phyloP scores from a whole-genome alignment of 1,140 invertebrate genomes.

The Galleria mellonella region DNA sequence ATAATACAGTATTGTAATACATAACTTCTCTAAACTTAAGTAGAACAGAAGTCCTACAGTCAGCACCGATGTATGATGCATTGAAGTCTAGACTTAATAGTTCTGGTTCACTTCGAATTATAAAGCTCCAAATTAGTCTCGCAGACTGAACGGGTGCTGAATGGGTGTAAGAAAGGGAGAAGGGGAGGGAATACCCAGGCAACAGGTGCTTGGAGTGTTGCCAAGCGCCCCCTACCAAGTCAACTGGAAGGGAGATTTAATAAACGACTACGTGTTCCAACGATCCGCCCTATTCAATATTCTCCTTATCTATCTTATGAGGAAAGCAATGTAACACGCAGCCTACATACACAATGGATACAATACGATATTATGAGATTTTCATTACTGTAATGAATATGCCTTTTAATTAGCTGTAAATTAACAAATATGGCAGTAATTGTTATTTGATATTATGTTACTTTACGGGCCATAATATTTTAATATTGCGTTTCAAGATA shows the following conservation, averaged over 20 bases:
- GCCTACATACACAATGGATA: not conserved
- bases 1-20: too few relatives aligned
- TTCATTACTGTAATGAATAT: slow-evolving; percentile 4
- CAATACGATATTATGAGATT: not conserved
- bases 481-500: too few relatives aligned
- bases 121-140: slow-evolving; percentile 21
- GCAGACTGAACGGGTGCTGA: slow-evolving; percentile 6
- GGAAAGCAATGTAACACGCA: slow-evolving; percentile 1
- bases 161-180: not conserved
- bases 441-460: not conserved
- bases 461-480: too few relatives aligned
- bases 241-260: slow-evolving; percentile 4
- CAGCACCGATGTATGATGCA: slow-evolving; percentile 1
- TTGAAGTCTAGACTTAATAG: slow-evolving; percentile 8
- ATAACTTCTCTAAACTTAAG: not conserved
- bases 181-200: slow-evolving; percentile 8
- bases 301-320: not conserved
- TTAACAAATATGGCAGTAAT: slow-evolving; percentile 7
- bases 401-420: slow-evolving; percentile 9
- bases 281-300: not conserved
- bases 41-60: too few relatives aligned
- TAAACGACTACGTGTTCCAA: not conserved
- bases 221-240: slow-evolving; percentile 14
- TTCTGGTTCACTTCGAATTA: slow-evolving; percentile 13
- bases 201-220: slow-evolving; percentile 24